Base-by-base conservation (phyloP, 2,797 vertebrate genomes). In the Argentina silus region DNA sequence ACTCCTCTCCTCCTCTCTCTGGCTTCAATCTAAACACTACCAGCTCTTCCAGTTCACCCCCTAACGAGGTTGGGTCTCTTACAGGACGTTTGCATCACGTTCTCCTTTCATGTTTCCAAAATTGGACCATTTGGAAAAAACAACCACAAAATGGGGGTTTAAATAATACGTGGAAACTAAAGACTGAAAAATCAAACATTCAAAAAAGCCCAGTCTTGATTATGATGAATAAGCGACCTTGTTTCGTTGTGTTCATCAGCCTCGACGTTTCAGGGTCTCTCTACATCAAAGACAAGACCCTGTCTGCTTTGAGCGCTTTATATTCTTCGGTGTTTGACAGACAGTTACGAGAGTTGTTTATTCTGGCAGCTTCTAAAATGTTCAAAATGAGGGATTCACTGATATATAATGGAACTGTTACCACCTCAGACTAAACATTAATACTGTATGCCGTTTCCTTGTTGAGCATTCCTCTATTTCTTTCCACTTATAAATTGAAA, bases 51-150 rank as follows among this genome's bases (percentile, higher is more conserved):
- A 45, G 19, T 17, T 14, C 53, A 36, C 62, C 19, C 27, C 55
- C 12, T 8, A 67, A 71, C 63, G 47, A 67, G 57, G 67, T 42
- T 53, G 57, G 59, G 7, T 27, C 53, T 70, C 73, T 83, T 80
- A 76, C 74, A 66, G 77, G 67, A 73, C 72, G 80, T 87, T 91
- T 88, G 85, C 85, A 79, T 89, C 84, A 89, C 62, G 55, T 84
- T 55, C 63, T 36, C 67, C 76, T 85, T 88, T 91, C 79, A 90
- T 88, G 83, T 83, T n/a, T 63, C 67, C 73, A 78, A 73, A 86
- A 79, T 36, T 7, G 36, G 77, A 76, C 4, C 4, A 51, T 76
- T 77, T 83, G 70, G 83, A 71, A 74, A 70, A 87, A 89, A 73
- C 70, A 83, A 71, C 68, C 55, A 15, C 71, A 70, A 61, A 45